Conservation (phyloP, 2,888 invertebrate genomes). For the Branchipolynoe longqiensis region DNA sequence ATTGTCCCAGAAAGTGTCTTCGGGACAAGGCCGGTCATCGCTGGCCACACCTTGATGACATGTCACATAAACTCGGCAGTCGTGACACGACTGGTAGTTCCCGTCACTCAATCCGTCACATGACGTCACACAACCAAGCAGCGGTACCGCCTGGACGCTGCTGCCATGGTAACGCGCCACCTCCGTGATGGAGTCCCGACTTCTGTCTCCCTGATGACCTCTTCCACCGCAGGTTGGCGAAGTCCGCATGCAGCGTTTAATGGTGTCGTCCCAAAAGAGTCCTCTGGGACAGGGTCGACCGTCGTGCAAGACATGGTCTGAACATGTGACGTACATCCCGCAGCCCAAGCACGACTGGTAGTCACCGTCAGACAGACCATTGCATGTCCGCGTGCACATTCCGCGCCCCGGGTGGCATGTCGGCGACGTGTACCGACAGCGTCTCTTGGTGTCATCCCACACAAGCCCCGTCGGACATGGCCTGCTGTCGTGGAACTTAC, state of each 20-base stretch:
- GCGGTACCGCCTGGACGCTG: constrained; percentile 23
- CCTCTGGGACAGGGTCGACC: constrained; percentile 34
- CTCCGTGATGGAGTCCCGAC: neutral
- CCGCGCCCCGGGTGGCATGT: constrained; percentile 65
- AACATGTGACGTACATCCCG: constrained; percentile 24
- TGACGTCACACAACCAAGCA: constrained; percentile 60
- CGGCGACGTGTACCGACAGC: constrained; percentile 69
- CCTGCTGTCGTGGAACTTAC: constrained; percentile 62
- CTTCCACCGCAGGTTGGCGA: constrained; percentile 43
- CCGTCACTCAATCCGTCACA: constrained; percentile 66
- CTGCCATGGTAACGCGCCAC: constrained; percentile 15
- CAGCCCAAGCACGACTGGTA: constrained; percentile 33
- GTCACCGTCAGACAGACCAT: constrained; percentile 16
- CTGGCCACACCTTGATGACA: constrained; percentile 70
- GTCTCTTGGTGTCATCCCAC: constrained; percentile 71
- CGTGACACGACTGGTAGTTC: constrained; percentile 70
- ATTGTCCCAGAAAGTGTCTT: constrained; percentile 28
- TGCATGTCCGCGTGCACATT: constrained; percentile 30
- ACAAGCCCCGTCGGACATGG: constrained; percentile 70
- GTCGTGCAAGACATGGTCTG: constrained; percentile 6
- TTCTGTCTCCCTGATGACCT: neutral
- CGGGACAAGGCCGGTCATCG: constrained; percentile 51
- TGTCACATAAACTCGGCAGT: constrained; percentile 70
- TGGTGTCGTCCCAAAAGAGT: constrained; percentile 54
- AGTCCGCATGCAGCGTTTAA: constrained; percentile 44